Conservation (phyloP, 2,797 vertebrate species). For the Onychomys leucogaster region DNA sequence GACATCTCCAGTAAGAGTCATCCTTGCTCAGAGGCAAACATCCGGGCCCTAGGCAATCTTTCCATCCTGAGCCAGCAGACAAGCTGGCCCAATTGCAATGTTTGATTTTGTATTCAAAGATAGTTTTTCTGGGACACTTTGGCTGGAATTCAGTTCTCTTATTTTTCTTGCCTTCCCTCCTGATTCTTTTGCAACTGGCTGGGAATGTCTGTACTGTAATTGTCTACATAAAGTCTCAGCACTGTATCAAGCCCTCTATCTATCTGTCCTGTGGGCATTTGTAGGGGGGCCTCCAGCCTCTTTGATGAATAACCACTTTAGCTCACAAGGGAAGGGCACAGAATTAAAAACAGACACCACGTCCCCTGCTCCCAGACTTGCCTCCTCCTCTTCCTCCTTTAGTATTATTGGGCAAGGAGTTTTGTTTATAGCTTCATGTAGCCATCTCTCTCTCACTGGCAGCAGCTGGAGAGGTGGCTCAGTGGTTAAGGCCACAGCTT, state of each 20-base stretch:
- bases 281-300: neutral
- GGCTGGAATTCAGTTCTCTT: neutral
- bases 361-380: neutral
- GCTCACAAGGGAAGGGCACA: neutral
- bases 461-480: neutral
- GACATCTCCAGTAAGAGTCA: neutral
- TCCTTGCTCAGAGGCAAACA: neutral
- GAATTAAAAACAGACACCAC: neutral
- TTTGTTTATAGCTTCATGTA: neutral
- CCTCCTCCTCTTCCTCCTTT: neutral
- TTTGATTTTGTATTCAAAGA: neutral
- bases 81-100: neutral
- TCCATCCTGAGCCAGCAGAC: neutral
- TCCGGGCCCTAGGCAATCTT: neutral
- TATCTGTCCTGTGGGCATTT: neutral
- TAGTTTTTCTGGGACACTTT: neutral
- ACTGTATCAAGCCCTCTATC: neutral
- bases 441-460: neutral
- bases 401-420: neutral
- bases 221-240: neutral
- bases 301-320: neutral
- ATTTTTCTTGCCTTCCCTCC: conserved; percentile 34
- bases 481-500: neutral
- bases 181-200: conserved; percentile 33
- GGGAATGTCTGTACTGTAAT: neutral